Conservation (phyloP, 2,888 invertebrate species). For the Microplitis manilae region DNA sequence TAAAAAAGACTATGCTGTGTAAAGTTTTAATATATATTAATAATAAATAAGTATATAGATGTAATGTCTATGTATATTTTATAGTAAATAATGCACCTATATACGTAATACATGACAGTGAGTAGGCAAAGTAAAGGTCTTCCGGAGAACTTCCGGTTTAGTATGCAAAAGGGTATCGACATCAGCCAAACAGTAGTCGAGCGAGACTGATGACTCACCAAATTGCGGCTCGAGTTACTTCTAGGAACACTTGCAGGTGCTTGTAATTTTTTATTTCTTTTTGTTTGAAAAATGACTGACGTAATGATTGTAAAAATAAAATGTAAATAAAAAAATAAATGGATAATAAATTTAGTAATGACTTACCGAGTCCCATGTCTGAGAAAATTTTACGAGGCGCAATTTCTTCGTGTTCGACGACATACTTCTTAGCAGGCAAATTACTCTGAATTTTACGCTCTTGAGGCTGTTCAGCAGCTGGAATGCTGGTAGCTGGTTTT, state of each 20-base stretch:
- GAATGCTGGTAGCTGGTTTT: slow-evolving; percentile 51
- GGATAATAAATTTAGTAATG: not conserved
- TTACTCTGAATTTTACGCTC: slow-evolving; percentile 35
- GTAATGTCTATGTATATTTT: not conserved
- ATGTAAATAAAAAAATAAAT: not conserved
- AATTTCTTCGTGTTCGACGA: slow-evolving; percentile 58
- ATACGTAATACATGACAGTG: not conserved
- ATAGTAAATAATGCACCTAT: no score
- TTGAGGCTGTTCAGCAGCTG: not conserved
- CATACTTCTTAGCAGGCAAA: slow-evolving; percentile 51
- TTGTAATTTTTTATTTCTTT: not conserved
- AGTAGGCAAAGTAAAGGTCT: not conserved
- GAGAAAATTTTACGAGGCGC: slow-evolving; percentile 80
- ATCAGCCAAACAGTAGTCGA: not conserved
- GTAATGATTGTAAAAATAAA: no score
- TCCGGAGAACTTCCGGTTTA: not conserved
- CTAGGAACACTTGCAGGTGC: not conserved
- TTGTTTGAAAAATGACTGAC: no score
- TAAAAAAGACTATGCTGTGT: not conserved
- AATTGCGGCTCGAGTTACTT: not conserved
- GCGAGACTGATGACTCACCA: slow-evolving; percentile 1
- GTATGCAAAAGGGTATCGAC: not conserved
- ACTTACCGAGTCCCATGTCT: slow-evolving; percentile 83
- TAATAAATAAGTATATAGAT: not conserved
- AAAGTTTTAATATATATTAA: not conserved